These are phyloP conservation scores for Bolborhynchus lineola DNA, from an alignment of 2,113 vertebrate genomes.

Conservation along the genomic window DNA sequence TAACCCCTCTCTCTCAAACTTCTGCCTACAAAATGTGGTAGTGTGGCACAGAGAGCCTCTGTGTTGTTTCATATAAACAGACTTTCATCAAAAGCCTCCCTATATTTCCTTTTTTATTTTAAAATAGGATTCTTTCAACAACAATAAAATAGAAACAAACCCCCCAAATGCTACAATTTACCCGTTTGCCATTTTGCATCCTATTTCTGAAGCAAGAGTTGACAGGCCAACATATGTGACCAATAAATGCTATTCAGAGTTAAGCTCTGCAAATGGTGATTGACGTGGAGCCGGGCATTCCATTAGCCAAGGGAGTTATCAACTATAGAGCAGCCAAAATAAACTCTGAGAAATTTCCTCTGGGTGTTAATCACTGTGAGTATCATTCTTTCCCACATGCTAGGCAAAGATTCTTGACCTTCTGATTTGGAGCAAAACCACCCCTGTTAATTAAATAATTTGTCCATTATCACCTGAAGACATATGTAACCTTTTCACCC, in stretches of 20 bases:
- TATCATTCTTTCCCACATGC: constrained; percentile 7
- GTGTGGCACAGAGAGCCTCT: background rate
- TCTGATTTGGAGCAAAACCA: background rate
- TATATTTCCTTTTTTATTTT: background rate
- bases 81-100: background rate
- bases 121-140: background rate
- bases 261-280: constrained; percentile 34
- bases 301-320: constrained; percentile 38
- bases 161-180: background rate
- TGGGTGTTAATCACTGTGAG: constrained; percentile 40
- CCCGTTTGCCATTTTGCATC: background rate
- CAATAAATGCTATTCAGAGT: constrained; percentile 34
- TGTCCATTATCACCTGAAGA: constrained; percentile 50
- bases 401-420: constrained; percentile 29
- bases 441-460: constrained; percentile 49
- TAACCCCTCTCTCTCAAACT: background rate
- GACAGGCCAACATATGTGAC: constrained; percentile 26
- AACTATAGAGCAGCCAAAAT: constrained; percentile 43
- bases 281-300: background rate
- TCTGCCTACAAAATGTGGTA: background rate
- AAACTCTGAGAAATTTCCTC: constrained; percentile 54
- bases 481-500: background rate
- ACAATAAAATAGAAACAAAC: background rate
- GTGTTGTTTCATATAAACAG: background rate
- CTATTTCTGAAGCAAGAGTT: background rate